Evolutionary conservation across 2,113 vertebrate species (phyloP), one percentile per base, ranked within the genome.

Genomic region (Falco punctatus): DNA sequence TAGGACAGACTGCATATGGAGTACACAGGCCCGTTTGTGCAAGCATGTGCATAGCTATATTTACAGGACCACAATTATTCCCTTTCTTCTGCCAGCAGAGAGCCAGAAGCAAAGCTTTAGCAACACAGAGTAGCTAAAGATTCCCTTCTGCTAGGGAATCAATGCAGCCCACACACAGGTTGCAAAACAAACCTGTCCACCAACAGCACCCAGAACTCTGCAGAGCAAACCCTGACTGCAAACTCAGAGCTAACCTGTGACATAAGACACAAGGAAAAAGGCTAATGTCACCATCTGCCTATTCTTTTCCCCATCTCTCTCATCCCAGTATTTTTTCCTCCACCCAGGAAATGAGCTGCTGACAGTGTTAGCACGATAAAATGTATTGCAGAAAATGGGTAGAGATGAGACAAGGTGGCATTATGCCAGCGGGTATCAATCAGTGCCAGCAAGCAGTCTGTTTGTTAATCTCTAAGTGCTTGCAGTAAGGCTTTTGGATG

Each of bases 11-110:
- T 92, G 81, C 79, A 80, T 62, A 92, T 28, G 66, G 94, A 94
- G 33, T 42, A 66, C 66, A 66, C 28, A 40, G 89, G 79, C 92
- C 91, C 91, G 0, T 96, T 94, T 96, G 96, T 96, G 94, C 96
- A 96, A 96, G 93, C 67, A 96, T 94, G 88, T 96, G 84, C 94
- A 95, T 32, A 97, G 82, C 91, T 91, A 92, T 91, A 97, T 90
- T 96, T 96, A 96, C 74, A 95, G 95, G 78, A 61, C 91, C 96
- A 95, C 89, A 97, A 95, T 94, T 77, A 95, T 70, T 96, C 78
- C 88, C 83, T 91, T 95, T 93, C 90, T 95, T 89, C 89, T 96
- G 94, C 57, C 81, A 95, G 91, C 84, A 95, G 77, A 94, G 85
- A 95, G 96, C 91, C 94, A 94, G 88, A 42, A 95, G 84, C 94